Evolutionary conservation across 2,113 vertebrate species (phyloP).

Genomic region (Hippocampus mohnikei): DNA sequence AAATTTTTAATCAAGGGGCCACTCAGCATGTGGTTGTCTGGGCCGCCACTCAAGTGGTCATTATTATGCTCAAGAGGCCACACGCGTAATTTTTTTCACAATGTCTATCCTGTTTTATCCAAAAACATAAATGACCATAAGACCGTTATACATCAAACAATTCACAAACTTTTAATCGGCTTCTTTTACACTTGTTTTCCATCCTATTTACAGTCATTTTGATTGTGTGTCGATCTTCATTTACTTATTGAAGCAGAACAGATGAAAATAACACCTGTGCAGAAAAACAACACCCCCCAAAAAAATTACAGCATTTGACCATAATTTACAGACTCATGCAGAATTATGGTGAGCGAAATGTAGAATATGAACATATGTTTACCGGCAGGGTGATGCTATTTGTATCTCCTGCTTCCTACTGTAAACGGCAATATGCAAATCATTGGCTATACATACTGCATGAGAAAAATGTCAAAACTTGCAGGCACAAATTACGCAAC

Average conservation of each 20-base stretch:
- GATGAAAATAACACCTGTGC: not conserved
- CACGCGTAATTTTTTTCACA: no score
- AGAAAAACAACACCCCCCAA: constrained; percentile 4
- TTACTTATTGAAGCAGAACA: constrained; percentile 23
- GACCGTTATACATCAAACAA: constrained; percentile 9
- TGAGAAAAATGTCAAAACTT: constrained; percentile 30
- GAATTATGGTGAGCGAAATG: constrained; percentile 7
- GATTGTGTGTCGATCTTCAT: constrained; percentile 13
- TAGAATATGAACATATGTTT: not conserved
- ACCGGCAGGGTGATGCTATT: not conserved
- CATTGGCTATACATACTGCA: constrained; percentile 45
- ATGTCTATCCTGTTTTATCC: no score
- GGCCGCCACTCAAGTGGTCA: no score
- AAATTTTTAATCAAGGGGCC: no score
- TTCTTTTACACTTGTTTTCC: constrained; percentile 10
- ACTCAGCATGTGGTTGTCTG: no score
- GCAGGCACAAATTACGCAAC: constrained; percentile 63
- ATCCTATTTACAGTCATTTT: constrained; percentile 44
- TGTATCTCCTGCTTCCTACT: constrained; percentile 7
- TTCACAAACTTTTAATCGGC: constrained; percentile 15
- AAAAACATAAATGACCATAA: constrained; percentile 4
- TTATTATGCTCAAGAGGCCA: no score
- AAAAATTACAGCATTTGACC: constrained; percentile 12
- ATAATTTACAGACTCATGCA: constrained; percentile 30
- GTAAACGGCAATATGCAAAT: constrained; percentile 49